Evolutionary conservation across 1,140 invertebrate species (phyloP), one percentile per base, ranked within the genome.

Genomic region (Pentalonia nigronervosa): DNA sequence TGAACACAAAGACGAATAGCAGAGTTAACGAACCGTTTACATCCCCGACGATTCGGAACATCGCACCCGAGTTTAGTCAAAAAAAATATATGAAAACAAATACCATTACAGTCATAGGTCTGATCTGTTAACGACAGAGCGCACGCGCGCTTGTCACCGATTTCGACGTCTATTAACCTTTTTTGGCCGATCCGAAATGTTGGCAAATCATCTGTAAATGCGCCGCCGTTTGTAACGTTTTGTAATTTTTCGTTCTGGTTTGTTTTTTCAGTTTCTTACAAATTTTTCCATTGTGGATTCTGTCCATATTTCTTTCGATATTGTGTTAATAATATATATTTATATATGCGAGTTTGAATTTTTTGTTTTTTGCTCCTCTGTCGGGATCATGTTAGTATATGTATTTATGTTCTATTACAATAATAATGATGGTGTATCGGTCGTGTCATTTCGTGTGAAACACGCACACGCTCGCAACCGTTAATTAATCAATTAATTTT

Each of bases 1-100:
- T 48, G 87, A 20, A 56, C 23, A 89, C 34, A 56, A 89, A 89
- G 88, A 89, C 50, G 50, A 89, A 89, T 89, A 21, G 8, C 6
- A 23, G n/a, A n/a, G 88, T 89, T 89, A 89, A 89, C 88, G 50
- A 89, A 89, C 50, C 50, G 48, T 89, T 89, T 41, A 89, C 50
- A 25, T 56, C 50, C n/a, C 6, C 50, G 34, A 36, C 50, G 34
- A 89, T 56, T 89, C 23, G 50, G 34, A 89, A 56, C 88, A 89
- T 9, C 25, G 34, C 34, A 36, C 48, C 34, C 41, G 88, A 89
- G 88, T n/a, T 20, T 34, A 25, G 25, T 30, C 11, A 53, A 53
- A 53, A 53, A 56, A 56, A 56, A 89, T 56, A 89, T 11, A 56
- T 14, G 25, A 86, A 86, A 41, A 45, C n/a, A 21, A n/a, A 87